phyloP scores from a whole-genome alignment of 1,140 invertebrate species.

The Procambarus virginalis region DNA sequence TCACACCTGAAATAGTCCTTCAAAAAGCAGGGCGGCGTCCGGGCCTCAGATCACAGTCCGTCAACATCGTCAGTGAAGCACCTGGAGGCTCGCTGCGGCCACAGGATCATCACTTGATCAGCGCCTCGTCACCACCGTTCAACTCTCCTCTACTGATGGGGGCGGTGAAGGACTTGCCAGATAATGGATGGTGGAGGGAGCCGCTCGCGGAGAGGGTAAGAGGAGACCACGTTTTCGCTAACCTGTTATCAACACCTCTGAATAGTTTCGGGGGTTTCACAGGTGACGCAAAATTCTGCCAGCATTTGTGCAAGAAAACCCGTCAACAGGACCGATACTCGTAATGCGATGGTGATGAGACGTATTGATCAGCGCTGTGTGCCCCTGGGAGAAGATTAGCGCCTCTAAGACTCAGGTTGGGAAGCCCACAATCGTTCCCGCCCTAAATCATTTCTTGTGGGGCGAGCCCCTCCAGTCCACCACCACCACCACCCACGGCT shows the following conservation, averaged over 20 bases:
- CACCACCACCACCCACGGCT: not conserved
- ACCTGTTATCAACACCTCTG: not conserved
- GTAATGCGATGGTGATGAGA: constrained; percentile 15
- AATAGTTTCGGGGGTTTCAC: not conserved
- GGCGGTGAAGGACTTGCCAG: not conserved
- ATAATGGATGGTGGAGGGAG: not conserved
- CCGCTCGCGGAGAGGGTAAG: no score
- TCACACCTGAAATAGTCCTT: no score
- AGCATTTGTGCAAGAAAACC: constrained; percentile 1
- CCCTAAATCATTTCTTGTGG: not conserved
- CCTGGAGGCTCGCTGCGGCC: not conserved
- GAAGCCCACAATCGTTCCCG: not conserved
- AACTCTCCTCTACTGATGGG: not conserved
- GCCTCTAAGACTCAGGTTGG: not conserved
- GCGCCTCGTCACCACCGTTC: not conserved
- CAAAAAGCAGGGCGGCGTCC: no score
- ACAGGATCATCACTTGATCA: not conserved
- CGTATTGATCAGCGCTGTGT: not conserved
- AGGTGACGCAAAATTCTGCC: not conserved
- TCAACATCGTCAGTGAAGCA: not conserved
- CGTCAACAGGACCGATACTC: not conserved
- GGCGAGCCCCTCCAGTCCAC: not conserved
- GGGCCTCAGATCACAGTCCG: no score
- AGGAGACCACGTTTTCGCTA: no score
- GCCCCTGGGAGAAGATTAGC: not conserved